These are phyloP conservation scores for Meiosimyza platycephala DNA, from an alignment of 2,888 invertebrate genomes.

Conservation along the genomic window DNA sequence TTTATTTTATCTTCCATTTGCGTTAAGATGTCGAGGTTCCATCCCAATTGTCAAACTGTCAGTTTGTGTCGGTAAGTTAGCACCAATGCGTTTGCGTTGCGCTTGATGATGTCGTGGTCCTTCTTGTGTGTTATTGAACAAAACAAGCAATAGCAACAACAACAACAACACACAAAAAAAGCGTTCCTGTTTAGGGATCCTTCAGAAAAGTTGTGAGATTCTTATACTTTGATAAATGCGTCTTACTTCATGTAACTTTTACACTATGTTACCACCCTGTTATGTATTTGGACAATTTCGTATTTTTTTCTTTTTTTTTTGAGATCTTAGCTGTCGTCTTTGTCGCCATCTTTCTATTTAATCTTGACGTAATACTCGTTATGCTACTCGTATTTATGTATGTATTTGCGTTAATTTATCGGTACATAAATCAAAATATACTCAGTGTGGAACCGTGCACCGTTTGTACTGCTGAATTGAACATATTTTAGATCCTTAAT, in stretches of 20 bases:
- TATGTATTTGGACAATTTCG: slow-evolving; percentile 15
- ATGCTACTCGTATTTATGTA: slow-evolving; percentile 27
- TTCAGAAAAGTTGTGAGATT: slow-evolving; percentile 27
- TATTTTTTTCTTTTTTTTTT: neutral
- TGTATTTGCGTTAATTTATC: slow-evolving; percentile 3
- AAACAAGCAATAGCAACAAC: neutral
- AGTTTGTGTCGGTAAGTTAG: slow-evolving; percentile 29
- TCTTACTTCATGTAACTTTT: neutral
- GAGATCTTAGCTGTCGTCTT: slow-evolving; percentile 29
- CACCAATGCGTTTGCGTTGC: neutral
- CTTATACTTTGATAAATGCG: slow-evolving; percentile 16
- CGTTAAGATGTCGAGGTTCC: slow-evolving; percentile 8
- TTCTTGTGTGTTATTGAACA: too few relatives aligned
- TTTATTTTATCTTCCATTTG: slow-evolving; percentile 8
- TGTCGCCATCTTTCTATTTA: slow-evolving; percentile 36
- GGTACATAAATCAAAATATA: too few relatives aligned
- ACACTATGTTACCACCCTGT: slow-evolving; percentile 7
- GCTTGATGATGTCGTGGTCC: too few relatives aligned
- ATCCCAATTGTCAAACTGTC: slow-evolving; percentile 20
- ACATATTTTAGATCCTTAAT: too few relatives aligned
- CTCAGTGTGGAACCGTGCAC: too few relatives aligned
- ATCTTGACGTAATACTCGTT: slow-evolving; percentile 35
- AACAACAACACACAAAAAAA: neutral
- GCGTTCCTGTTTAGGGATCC: neutral
- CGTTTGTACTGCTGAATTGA: too few relatives aligned